Evolutionary conservation across 1,140 invertebrate genomes (phyloP).

Genomic region (Halyomorpha halys): DNA sequence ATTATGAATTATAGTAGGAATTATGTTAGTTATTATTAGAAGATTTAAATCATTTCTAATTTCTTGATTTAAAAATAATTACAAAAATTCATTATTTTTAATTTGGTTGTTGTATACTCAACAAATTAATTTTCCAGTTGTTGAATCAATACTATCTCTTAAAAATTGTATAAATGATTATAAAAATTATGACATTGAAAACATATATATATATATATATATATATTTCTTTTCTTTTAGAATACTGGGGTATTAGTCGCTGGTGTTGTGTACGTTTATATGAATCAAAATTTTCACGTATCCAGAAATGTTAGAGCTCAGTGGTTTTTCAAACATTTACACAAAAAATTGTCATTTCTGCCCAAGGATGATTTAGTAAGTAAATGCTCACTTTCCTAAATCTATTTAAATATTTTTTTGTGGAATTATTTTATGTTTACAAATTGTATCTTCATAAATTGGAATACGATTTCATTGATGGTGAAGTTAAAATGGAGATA

Average conservation of each 20-base stretch:
- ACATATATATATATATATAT: background rate
- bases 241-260: conserved; percentile 36
- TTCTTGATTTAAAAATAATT: too few species aligned
- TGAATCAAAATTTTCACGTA: conserved; percentile 63
- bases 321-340: conserved; percentile 63
- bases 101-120: background rate
- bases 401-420: background rate
- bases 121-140: background rate
- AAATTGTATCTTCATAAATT: too few species aligned
- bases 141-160: background rate
- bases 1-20: background rate
- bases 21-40: background rate
- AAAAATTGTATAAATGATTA: too few species aligned
- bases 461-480: too few species aligned
- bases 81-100: too few species aligned
- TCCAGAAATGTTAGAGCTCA: conserved; percentile 63
- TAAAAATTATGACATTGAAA: background rate
- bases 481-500: too few species aligned
- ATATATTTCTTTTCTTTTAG: conserved; percentile 9
- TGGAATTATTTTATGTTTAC: too few species aligned
- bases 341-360: conserved; percentile 46
- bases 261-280: conserved; percentile 53
- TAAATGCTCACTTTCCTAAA: background rate
- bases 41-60: too few species aligned
- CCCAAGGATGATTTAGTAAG: conserved; percentile 31